Conservation (phyloP, 2,888 invertebrate species). For the Drosophila austrosaltans region DNA sequence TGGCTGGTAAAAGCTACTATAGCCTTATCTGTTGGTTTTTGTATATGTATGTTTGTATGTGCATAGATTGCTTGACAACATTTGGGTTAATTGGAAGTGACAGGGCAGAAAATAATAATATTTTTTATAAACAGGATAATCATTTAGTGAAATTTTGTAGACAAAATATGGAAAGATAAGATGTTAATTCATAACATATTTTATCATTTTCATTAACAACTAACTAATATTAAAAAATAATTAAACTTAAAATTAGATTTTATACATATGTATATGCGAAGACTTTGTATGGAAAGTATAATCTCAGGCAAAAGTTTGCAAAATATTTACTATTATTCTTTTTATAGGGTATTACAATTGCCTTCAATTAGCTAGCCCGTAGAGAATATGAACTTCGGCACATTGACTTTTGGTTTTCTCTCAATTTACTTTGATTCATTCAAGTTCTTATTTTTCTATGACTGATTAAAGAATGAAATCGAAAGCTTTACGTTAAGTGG, state of each 20-base stretch:
- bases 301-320: too few relatives aligned
- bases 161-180: conserved; percentile 25
- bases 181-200: conserved; percentile 1
- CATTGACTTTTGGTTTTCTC: neutral
- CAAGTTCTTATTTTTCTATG: conserved; percentile 18
- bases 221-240: too few relatives aligned
- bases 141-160: conserved; percentile 13
- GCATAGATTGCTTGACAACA: conserved; percentile 30
- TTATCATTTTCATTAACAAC: too few relatives aligned
- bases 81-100: conserved; percentile 51
- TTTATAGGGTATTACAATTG: too few relatives aligned
- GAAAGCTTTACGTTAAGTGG: conserved; percentile 38
- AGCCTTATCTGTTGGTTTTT: conserved; percentile 17
- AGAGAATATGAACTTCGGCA: neutral
- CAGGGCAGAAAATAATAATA: conserved; percentile 32
- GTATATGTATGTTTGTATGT: conserved; percentile 10
- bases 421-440: conserved; percentile 21
- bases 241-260: too few relatives aligned
- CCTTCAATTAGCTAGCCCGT: neutral
- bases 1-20: conserved; percentile 51
- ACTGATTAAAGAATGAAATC: conserved; percentile 46
- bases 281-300: too few relatives aligned
- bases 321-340: too few relatives aligned
- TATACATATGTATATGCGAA: too few relatives aligned
- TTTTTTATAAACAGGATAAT: conserved; percentile 30